A percentile compares a stretch with the other conserved stretches of the same genome.
phyloP scores from a whole-genome alignment of 2,797 vertebrate genomes.

The Antennarius maculatus region DNA sequence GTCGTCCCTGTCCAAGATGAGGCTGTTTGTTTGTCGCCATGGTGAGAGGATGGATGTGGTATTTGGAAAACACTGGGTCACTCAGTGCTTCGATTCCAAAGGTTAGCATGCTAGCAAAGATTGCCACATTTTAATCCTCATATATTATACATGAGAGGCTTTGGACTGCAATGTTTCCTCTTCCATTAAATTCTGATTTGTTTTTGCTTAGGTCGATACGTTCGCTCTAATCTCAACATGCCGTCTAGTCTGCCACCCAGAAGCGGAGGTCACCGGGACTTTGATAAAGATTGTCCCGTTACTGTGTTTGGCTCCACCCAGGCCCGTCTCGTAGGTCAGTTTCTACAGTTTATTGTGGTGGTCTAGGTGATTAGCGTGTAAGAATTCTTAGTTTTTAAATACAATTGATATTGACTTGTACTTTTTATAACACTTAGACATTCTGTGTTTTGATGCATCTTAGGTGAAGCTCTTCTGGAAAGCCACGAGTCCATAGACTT shows the following conservation, averaged over 20 bases:
- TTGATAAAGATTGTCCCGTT: conserved; percentile 96
- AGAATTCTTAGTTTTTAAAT: not conserved
- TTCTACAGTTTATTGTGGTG: not conserved
- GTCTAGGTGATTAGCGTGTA: not conserved
- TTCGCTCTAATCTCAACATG: conserved; percentile 98
- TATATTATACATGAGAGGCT: not conserved
- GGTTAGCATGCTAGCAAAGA: conserved; percentile 73
- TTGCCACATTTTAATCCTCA: not conserved
- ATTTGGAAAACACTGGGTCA: conserved; percentile 97
- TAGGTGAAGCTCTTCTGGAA: conserved; percentile 95
- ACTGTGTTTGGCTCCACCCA: conserved; percentile 97
- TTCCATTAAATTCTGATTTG: conserved; percentile 11
- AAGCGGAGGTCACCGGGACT: conserved; percentile 91
- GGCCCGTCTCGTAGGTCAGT: conserved; percentile 92
- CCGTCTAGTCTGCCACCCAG: conserved; percentile 89
- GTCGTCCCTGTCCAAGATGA: conserved; percentile 87
- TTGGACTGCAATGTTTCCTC: not conserved
- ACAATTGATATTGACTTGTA: not conserved
- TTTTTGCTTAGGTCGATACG: conserved; percentile 85
- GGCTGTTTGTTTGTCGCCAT: conserved; percentile 96
- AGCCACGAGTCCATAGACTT: conserved; percentile 89
- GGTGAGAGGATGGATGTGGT: conserved; percentile 99
- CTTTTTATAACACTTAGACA: not conserved
- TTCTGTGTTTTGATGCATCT: conserved; percentile 7
- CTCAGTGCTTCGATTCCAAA: conserved; percentile 98